Percentiles rank a stretch among this genome's conserved stretches.
Conservation (phyloP, 2,797 vertebrate species). For the Jordanella pulchra region DNA sequence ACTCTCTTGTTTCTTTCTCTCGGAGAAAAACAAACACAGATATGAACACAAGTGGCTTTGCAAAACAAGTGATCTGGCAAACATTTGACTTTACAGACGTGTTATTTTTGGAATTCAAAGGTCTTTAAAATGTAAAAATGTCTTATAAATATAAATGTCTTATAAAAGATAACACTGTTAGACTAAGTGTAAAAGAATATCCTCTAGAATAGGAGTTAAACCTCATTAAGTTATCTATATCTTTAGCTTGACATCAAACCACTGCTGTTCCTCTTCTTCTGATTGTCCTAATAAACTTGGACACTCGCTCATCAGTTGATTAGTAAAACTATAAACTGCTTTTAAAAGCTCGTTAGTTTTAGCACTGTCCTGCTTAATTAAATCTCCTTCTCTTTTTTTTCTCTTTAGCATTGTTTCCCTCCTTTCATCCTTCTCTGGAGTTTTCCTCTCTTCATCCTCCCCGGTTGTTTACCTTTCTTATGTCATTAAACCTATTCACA, state of each 20-base stretch:
- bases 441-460: constrained; percentile 36
- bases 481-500: constrained; percentile 71
- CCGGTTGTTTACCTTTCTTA: constrained; percentile 69
- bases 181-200: constrained; percentile 25
- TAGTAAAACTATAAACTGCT: constrained; percentile 74
- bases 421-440: constrained; percentile 50
- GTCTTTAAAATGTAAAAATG: not conserved
- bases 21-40: not conserved
- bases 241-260: constrained; percentile 60
- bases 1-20: not conserved
- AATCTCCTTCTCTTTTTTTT: constrained; percentile 71
- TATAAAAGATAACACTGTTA: constrained; percentile 22
- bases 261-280: constrained; percentile 53
- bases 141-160: constrained; percentile 9
- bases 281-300: constrained; percentile 68
- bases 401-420: constrained; percentile 55
- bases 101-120: not conserved
- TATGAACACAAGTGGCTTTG: not conserved
- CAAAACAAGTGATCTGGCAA: not conserved
- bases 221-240: constrained; percentile 55
- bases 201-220: not conserved
- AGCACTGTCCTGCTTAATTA: constrained; percentile 62
- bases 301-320: constrained; percentile 76
- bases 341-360: constrained; percentile 72
- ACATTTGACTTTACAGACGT: not conserved